These are phyloP conservation scores for human DNA, from an alignment of 2,113 vertebrate species.

Conservation along the genomic window DNA sequence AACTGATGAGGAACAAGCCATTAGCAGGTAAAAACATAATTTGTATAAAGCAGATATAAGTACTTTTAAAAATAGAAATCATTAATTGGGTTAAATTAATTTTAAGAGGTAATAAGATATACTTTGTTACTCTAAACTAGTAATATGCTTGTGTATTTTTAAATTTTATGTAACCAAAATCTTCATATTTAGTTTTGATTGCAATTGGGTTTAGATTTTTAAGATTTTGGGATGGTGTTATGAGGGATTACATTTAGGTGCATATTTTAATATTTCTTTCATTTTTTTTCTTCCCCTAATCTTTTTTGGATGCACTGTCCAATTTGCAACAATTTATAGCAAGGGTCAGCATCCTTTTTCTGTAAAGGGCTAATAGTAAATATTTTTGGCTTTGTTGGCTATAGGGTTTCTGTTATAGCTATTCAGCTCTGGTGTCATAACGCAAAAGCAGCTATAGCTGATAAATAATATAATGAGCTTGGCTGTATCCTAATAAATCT, in stretches of 20 bases:
- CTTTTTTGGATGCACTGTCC: neutral
- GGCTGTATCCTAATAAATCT: neutral
- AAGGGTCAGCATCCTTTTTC: neutral
- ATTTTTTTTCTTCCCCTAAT: neutral
- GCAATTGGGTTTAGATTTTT: constrained; percentile 21
- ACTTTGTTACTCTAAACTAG: constrained; percentile 55
- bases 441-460: neutral
- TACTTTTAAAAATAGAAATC: constrained; percentile 66
- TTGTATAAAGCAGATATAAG: constrained; percentile 78
- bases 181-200: constrained; percentile 10
- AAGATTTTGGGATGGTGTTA: neutral
- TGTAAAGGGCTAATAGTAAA: neutral
- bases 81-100: constrained; percentile 75
- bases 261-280: constrained; percentile 3
- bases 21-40: constrained; percentile 93
- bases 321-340: neutral
- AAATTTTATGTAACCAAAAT: neutral
- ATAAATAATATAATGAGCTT: neutral
- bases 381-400: constrained; percentile 10
- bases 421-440: neutral
- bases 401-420: neutral
- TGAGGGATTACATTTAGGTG: neutral
- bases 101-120: constrained; percentile 69
- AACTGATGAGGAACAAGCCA: constrained; percentile 99
- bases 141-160: constrained; percentile 32